Base-by-base conservation (phyloP, 2,888 invertebrate species). In the Brenthis daphne region DNA sequence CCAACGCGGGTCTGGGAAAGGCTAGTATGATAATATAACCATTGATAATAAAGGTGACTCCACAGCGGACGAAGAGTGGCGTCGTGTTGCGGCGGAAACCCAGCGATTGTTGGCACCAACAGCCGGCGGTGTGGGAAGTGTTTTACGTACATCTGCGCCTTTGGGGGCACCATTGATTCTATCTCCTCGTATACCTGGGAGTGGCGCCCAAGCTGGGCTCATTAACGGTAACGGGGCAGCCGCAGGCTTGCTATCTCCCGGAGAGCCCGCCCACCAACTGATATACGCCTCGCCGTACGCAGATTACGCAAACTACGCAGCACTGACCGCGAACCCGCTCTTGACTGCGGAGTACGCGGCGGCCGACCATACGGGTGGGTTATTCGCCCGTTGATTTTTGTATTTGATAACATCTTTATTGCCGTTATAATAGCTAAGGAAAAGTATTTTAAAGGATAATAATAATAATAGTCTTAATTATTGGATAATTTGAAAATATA, bases 361-460 rank as follows among this genome's bases (percentile, higher is more conserved):
- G 70, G 96, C 97, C 85, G 98, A 98, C 94, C 97, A 98, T 95
- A 96, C 97, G 95, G 98, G 98, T 98, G 98, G 97, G 98, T 92
- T 94, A 86, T 94, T 93, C 93, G 92, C 92, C 89, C 92, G 93
- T 90, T 92, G 85, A 92, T 86, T 75, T 77, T 75, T 77, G 75
- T 77, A 77, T 84, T 85, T 83, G 85, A 82, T 85, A 83, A 82
- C 82, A 74, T 73, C 74, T 74, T 64, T 20, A 43, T 13, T 54
- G 51, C n/a, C 24, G n/a, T 24, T 29, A 29, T 14, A 13, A 48
- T 60, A 50, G n/a, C 48, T 6, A 60, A 60, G 33, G 50, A 50
- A 6, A 50, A 53, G 16, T 6, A n/a, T n/a, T 54, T 54, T 20
- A 54, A 20, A 54, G 54, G 2, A n/a, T 6, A 20, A 20, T 43